These are phyloP conservation scores for Macrophya alboannulata DNA, from an alignment of 2,888 invertebrate species.

Conservation along the genomic window DNA sequence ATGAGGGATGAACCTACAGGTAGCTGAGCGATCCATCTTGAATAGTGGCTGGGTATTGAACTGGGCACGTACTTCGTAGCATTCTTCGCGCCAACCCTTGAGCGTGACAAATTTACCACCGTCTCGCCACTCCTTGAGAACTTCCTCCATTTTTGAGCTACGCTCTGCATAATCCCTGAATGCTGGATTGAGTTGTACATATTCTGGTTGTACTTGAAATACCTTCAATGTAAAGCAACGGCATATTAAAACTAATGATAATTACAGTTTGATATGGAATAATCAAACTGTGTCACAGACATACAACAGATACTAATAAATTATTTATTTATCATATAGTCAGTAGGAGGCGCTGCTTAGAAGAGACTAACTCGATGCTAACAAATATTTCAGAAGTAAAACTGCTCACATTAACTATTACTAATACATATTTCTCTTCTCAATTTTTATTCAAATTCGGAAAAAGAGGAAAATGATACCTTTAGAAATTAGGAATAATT, in stretches of 20 bases:
- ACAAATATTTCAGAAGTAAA: not conserved
- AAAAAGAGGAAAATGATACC: not conserved
- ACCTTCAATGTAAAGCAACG: conserved; percentile 80
- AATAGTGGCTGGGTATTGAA: conserved; percentile 84
- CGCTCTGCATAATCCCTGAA: conserved; percentile 93
- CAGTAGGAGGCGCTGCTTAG: not conserved
- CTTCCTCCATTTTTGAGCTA: conserved; percentile 89
- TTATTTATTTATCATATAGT: conserved; percentile 6
- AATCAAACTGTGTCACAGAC: not conserved
- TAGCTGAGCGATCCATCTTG: conserved; percentile 95
- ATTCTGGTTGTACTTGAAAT: conserved; percentile 87
- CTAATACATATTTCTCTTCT: not conserved
- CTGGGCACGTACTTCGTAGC: conserved; percentile 94
- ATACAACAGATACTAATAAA: not conserved
- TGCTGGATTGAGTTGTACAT: conserved; percentile 92
- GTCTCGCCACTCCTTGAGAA: conserved; percentile 88
- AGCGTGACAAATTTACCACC: conserved; percentile 91
- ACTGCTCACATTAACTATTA: not conserved
- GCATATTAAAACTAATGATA: conserved; percentile 55
- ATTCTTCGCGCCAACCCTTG: conserved; percentile 97
- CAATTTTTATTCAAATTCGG: no score
- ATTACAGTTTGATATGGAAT: conserved; percentile 53
- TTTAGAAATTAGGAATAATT: no score
- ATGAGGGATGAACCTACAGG: conserved; percentile 83
- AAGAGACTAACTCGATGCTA: not conserved